A percentile compares a stretch with the other conserved stretches of the same genome.
Evolutionary conservation across 2,888 invertebrate genomes (phyloP).

Genomic region (Hemicrepidius hirtus): DNA sequence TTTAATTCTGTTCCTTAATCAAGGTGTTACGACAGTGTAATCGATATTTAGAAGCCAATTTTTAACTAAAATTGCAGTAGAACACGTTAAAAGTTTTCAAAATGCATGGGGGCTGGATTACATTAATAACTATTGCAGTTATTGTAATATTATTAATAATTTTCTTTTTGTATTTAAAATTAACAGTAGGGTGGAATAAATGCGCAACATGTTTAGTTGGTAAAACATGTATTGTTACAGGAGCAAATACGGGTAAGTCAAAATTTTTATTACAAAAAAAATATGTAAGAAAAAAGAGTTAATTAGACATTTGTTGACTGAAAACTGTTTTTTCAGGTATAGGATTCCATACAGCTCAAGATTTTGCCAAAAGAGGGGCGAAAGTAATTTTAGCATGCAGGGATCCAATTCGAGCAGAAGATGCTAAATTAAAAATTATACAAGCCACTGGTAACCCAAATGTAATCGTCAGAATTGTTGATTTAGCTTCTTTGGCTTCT

Average conservation of each 20-base stretch:
- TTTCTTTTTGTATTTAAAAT: neutral
- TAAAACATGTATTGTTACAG: conserved; percentile 67
- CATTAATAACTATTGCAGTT: no score
- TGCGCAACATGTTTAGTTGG: conserved; percentile 64
- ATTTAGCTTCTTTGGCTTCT: conserved; percentile 75
- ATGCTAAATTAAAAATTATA: conserved; percentile 66
- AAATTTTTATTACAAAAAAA: neutral
- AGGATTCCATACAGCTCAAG: conserved; percentile 70
- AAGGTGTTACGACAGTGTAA: no score
- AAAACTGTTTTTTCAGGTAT: conserved; percentile 67
- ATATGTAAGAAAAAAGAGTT: neutral
- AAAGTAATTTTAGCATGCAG: conserved; percentile 75
- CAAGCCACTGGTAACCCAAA: conserved; percentile 68
- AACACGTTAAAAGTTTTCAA: no score
- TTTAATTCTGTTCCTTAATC: no score
- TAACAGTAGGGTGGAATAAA: conserved; percentile 61
- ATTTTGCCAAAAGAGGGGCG: conserved; percentile 73
- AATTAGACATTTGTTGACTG: no score
- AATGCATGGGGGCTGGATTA: no score
- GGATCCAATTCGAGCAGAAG: conserved; percentile 67
- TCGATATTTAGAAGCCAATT: no score
- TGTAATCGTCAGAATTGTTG: conserved; percentile 71
- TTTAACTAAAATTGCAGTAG: no score
- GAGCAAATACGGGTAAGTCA: conserved; percentile 63
- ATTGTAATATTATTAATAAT: no score